These are phyloP conservation scores for Himantopus leucocephalus DNA, from an alignment of 2,113 vertebrate genomes.

Conservation along the genomic window DNA sequence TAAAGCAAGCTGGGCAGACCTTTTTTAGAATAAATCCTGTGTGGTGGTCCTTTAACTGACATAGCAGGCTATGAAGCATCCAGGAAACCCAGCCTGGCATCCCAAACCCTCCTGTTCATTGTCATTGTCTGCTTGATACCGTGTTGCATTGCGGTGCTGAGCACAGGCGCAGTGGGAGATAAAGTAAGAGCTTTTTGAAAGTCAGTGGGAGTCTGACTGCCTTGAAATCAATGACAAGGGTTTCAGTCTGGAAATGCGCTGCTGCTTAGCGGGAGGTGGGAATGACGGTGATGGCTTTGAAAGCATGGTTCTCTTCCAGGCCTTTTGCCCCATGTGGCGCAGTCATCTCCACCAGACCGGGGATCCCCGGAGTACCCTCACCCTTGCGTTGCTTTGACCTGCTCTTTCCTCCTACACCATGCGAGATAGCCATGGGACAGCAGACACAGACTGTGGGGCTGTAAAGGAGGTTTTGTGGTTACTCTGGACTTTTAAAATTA, in stretches of 20 bases:
- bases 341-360: not conserved
- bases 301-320: not conserved
- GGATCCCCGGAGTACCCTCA: not conserved
- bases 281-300: not conserved
- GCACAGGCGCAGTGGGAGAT: not conserved
- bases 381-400: not conserved
- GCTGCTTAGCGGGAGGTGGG: not conserved
- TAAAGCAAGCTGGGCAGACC: not conserved
- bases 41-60: not conserved
- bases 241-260: not conserved
- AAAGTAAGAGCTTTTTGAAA: not conserved
- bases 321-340: not conserved
- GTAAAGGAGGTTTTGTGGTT: not conserved
- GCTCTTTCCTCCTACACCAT: not conserved
- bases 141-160: fast-evolving
- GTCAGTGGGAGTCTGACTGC: not conserved
- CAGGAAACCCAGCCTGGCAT: not conserved
- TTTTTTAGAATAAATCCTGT: not conserved
- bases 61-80: not conserved
- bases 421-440: not conserved
- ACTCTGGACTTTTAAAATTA: not conserved
- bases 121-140: fast-evolving
- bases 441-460: not conserved
- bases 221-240: not conserved
- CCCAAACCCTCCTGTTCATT: not conserved